These are phyloP conservation scores for Drosophila bocqueti DNA, from an alignment of 1,140 invertebrate genomes.

Conservation along the genomic window DNA sequence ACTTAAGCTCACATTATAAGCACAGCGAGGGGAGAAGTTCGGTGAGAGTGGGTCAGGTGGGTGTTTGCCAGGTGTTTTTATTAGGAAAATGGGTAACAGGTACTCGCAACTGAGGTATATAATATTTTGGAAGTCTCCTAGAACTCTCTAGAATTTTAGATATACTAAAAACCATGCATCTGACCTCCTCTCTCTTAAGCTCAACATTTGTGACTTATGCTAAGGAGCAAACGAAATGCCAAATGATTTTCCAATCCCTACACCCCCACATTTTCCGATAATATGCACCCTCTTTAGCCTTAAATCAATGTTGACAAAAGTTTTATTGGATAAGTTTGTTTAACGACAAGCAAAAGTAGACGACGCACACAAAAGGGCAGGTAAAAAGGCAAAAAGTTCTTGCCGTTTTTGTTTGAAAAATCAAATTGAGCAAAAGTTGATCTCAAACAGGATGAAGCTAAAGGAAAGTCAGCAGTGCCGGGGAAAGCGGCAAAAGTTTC, in stretches of 20 bases:
- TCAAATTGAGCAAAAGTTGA: constrained; percentile 83
- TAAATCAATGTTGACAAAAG: constrained; percentile 85
- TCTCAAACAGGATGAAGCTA: constrained; percentile 42
- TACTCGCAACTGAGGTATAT: background rate
- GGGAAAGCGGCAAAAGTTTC: constrained; percentile 16
- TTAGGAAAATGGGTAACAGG: background rate
- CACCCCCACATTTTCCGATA: constrained; percentile 45
- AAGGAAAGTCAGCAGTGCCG: constrained; percentile 3
- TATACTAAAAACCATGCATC: background rate
- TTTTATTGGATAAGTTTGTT: constrained; percentile 85
- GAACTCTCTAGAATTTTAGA: background rate
- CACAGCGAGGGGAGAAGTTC: constrained; percentile 10
- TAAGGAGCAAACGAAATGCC: constrained; percentile 46
- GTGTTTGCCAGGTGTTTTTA: constrained; percentile 15
- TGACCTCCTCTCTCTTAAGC: background rate
- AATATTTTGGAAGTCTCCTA: background rate
- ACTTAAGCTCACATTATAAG: constrained; percentile 63
- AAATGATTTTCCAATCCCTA: constrained; percentile 32
- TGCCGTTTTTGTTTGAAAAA: constrained; percentile 67
- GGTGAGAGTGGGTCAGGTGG: constrained; percentile 10
- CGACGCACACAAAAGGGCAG: constrained; percentile 54
- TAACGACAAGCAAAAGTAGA: constrained; percentile 73
- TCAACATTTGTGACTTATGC: constrained; percentile 44
- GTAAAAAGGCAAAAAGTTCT: constrained; percentile 72
- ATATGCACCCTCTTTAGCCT: constrained; percentile 76